Conservation (phyloP, 1,140 invertebrate species). For the Drosophila rufa region DNA sequence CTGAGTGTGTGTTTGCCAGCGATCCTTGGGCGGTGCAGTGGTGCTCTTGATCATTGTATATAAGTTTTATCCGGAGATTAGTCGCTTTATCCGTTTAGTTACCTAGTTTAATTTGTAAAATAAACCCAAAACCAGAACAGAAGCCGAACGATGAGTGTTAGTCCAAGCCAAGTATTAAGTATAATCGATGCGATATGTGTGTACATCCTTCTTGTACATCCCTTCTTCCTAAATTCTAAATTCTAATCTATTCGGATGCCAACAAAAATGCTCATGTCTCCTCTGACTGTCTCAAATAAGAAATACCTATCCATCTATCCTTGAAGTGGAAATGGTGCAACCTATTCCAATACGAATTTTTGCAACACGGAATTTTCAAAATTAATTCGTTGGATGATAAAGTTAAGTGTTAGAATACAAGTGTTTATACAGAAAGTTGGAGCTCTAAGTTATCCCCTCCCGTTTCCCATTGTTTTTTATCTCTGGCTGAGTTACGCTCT, state of each 20-base stretch:
- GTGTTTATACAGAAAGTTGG: too few species aligned
- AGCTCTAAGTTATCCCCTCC: background rate
- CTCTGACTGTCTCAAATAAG: constrained; percentile 12
- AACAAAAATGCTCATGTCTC: constrained; percentile 32
- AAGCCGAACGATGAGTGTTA: constrained; percentile 3
- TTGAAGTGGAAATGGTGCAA: background rate
- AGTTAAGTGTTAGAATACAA: background rate
- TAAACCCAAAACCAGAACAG: background rate
- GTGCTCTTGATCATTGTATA: constrained; percentile 35
- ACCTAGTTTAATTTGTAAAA: constrained; percentile 34
- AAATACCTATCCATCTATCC: background rate
- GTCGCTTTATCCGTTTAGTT: constrained; percentile 8
- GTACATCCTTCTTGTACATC: background rate
- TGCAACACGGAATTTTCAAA: background rate
- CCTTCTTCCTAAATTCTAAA: background rate
- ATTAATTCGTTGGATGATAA: background rate
- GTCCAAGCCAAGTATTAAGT: constrained; percentile 38
- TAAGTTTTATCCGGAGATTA: constrained; percentile 36
- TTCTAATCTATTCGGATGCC: background rate
- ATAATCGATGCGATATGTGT: constrained; percentile 12
- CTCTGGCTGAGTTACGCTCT: background rate
- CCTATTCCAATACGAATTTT: constrained; percentile 20
- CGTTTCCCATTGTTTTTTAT: background rate
- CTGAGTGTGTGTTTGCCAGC: background rate
- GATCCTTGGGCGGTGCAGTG: background rate